These are phyloP conservation scores for Haliclystus octoradiatus DNA, from an alignment of 30 jellyfish, hydroid and myxozoan species.

Conservation along the genomic window DNA sequence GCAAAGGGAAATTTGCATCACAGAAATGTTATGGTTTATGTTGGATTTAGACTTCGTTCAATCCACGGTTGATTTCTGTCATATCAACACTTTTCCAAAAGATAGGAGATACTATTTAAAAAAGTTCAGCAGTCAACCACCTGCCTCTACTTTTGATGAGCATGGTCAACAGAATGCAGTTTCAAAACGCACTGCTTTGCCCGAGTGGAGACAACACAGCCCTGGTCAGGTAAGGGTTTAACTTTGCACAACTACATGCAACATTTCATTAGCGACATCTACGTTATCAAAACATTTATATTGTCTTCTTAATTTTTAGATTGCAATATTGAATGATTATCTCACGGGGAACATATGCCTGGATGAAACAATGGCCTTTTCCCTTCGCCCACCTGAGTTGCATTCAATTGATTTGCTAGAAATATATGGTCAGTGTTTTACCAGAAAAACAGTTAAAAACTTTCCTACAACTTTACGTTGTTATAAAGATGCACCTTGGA, in stretches of 20 bases:
- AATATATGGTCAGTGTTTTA: background rate
- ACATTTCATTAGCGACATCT: background rate
- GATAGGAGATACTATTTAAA: background rate
- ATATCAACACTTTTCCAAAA: background rate
- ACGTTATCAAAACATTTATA: background rate
- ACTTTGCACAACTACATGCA: background rate
- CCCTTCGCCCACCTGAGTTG: background rate
- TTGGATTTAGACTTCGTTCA: background rate
- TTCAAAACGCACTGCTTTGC: background rate
- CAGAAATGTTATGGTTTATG: background rate
- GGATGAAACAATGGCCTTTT: too few species aligned
- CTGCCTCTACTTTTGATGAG: background rate
- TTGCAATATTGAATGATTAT: background rate
- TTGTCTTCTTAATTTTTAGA: background rate
- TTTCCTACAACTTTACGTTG: background rate
- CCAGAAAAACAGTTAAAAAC: background rate
- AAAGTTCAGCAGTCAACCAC: background rate
- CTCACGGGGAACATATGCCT: background rate
- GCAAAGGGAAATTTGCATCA: background rate
- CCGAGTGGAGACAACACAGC: background rate
- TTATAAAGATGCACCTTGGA: background rate
- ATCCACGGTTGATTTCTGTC: background rate
- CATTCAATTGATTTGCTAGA: background rate
- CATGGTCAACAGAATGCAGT: background rate
- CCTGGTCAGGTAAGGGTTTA: background rate